Evolutionary conservation across 2,888 invertebrate genomes (phyloP), one percentile per base, ranked within the genome.

Genomic region (Dicycla oo): DNA sequence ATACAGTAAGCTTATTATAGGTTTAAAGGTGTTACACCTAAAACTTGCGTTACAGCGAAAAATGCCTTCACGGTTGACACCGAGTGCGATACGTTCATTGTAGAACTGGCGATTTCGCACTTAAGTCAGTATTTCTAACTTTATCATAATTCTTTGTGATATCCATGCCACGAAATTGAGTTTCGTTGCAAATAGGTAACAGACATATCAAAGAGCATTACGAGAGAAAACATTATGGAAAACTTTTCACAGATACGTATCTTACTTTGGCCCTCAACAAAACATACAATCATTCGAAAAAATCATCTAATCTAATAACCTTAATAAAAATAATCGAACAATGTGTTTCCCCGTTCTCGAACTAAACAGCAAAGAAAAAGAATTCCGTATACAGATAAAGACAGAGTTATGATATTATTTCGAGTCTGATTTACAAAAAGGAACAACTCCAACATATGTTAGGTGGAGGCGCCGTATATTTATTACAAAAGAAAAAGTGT

Each of bases 401-500:
- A 75, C 69, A 72, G 75, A 83, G 80, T 80, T 81, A 86, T 86
- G 83, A 86, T 88, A 86, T 88, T 85, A 88, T 85, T 86, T 82
- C 61, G 62, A 86, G 81, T 77, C 75, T 87, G 86, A 88, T 89
- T 87, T 85, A 87, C 82, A 87, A 88, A 87, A 87, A 73, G 70
- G 81, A 88, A 85, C 80, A 84, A 85, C 79, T 75, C 74, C 64
- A 79, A 84, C 88, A 87, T 85, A 82, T 86, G 88, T 87, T 80
- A 81, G 78, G 72, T 65, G 75, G 83, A 81, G 78, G 73, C 43
- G 76, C 49, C 80, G 74, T 83, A 76, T 73, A 75, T 80, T 87
- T 87, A 86, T 85, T 78, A 86, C 82, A 88, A 88, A 90, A 87
- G 81, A 88, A 88, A 89, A 89, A 88, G 77, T 89, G 89, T 88